phyloP scores from a whole-genome alignment of 1,140 invertebrate genomes.

The Ruditapes philippinarum region DNA sequence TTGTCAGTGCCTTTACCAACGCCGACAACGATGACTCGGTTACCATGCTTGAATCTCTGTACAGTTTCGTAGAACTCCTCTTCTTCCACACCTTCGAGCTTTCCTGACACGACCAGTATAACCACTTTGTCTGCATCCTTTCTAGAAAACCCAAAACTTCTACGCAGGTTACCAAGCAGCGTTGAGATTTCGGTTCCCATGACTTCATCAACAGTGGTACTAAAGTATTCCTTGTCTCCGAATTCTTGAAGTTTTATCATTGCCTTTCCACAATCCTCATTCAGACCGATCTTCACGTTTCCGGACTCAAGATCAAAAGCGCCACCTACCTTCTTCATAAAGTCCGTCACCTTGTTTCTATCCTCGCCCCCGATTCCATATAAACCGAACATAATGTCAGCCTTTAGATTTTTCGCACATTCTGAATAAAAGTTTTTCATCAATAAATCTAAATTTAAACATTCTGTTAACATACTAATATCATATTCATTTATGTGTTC shows the following conservation, averaged over 20 bases:
- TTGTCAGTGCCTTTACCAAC: not conserved
- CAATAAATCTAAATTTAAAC: too few relatives aligned
- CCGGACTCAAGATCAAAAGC: not conserved
- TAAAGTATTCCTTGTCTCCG: not conserved
- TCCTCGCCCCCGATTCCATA: conserved; percentile 25
- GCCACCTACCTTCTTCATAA: conserved; percentile 26
- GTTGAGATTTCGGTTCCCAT: not conserved
- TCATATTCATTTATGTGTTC: too few relatives aligned
- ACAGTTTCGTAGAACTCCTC: not conserved
- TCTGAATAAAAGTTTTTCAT: conserved; percentile 39
- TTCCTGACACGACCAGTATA: not conserved
- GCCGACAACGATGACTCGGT: not conserved
- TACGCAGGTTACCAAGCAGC: not conserved
- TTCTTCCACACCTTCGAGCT: not conserved
- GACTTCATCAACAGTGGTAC: not conserved
- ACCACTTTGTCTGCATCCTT: not conserved
- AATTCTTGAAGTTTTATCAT: not conserved
- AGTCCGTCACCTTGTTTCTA: conserved; percentile 21
- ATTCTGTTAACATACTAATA: too few relatives aligned
- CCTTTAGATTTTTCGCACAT: not conserved
- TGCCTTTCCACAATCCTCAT: not conserved
- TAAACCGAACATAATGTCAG: conserved; percentile 50
- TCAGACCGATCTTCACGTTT: not conserved
- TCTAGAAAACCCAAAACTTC: not conserved
- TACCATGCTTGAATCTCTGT: not conserved